phyloP scores from a whole-genome alignment of 2,113 vertebrate genomes.

The Cyprinodon brontotheroides region DNA sequence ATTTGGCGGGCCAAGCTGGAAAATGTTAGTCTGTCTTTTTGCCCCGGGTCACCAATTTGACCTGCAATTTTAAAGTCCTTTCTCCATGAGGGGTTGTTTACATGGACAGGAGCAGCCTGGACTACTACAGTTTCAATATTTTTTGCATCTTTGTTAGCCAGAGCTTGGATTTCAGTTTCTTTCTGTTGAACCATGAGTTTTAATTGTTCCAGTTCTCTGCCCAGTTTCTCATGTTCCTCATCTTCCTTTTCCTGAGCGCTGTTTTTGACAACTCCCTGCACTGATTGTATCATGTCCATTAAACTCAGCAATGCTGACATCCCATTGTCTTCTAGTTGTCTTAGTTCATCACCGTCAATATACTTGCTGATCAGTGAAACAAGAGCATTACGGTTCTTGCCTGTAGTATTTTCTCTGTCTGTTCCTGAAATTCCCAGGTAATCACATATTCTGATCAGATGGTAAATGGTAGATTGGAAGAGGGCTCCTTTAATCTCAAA shows the following conservation, averaged over 20 bases:
- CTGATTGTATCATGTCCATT: neutral
- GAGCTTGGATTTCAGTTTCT: neutral
- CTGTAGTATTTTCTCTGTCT: neutral
- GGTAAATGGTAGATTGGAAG: neutral
- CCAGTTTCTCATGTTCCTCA: neutral
- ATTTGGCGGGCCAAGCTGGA: neutral
- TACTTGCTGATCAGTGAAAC: neutral
- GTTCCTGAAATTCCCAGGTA: neutral
- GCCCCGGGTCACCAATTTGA: too few species aligned
- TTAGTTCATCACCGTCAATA: neutral
- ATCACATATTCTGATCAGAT: neutral
- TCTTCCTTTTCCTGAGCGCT: neutral
- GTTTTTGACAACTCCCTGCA: neutral
- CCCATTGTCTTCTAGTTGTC: neutral
- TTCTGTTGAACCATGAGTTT: conserved; percentile 7
- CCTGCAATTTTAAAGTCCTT: too few species aligned
- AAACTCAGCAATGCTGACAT: neutral
- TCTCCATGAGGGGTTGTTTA: neutral
- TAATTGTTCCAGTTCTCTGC: neutral
- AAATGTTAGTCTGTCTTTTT: neutral
- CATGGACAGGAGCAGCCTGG: neutral
- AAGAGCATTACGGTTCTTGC: neutral
- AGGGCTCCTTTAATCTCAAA: conserved; percentile 8
- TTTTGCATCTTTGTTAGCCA: neutral
- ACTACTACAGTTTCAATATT: too few species aligned